These are phyloP conservation scores for Vireo griseus DNA, from an alignment of 2,797 vertebrate species.

Conservation along the genomic window DNA sequence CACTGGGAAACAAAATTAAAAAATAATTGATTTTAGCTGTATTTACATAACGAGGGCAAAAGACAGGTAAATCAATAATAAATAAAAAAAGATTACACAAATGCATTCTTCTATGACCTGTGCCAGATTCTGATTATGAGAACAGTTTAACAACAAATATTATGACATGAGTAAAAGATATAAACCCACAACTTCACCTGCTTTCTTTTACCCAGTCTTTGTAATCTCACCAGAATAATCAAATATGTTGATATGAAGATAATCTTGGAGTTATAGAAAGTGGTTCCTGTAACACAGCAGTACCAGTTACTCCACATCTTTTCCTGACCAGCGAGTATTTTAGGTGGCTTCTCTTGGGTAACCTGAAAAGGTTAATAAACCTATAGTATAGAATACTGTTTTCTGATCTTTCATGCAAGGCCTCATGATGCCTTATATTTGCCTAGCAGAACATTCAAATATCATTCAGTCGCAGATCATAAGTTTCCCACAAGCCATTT, in stretches of 20 bases:
- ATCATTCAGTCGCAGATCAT: neutral
- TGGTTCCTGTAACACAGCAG: neutral
- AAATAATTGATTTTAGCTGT: neutral
- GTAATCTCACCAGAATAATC: neutral
- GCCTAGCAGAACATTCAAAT: neutral
- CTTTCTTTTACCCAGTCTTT: neutral
- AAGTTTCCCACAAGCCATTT: neutral
- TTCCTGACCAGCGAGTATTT: neutral
- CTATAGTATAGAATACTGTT: neutral
- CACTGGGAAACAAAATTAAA: neutral
- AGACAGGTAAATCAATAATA: neutral
- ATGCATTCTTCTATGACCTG: neutral
- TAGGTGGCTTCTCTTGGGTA: neutral
- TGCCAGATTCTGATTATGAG: neutral
- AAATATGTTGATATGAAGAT: neutral
- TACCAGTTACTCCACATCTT: neutral
- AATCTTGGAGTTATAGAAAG: neutral
- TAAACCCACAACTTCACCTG: neutral
- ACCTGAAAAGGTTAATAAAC: neutral
- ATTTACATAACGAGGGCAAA: neutral
- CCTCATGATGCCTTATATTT: neutral
- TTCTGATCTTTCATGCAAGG: neutral
- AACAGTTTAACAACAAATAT: neutral
- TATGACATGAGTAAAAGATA: neutral
- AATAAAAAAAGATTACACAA: neutral